Conservation (phyloP, 2,113 vertebrate genomes). For the Zapornia atra region DNA sequence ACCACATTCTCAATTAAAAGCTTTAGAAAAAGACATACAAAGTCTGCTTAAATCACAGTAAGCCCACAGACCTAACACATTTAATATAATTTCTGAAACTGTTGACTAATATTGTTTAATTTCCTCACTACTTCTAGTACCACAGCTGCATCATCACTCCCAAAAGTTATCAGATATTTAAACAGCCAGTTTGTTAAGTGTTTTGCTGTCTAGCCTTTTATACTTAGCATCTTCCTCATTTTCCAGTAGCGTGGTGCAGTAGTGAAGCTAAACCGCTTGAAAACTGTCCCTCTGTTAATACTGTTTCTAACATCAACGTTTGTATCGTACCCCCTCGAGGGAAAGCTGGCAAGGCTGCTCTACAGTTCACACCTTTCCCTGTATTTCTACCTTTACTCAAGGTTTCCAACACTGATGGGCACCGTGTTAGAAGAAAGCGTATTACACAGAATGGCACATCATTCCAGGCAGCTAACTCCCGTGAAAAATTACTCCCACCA, state of each 20-base stretch:
- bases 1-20: slow-evolving; percentile 62
- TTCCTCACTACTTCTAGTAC: slow-evolving; percentile 19
- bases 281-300: not conserved
- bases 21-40: slow-evolving; percentile 35
- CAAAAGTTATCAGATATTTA: slow-evolving; percentile 23
- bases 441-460: not conserved
- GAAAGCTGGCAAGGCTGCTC: not conserved
- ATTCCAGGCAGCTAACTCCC: not conserved
- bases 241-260: not conserved
- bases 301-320: not conserved
- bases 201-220: not conserved
- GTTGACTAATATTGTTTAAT: slow-evolving; percentile 61
- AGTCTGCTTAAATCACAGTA: slow-evolving; percentile 40
- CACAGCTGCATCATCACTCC: slow-evolving; percentile 49
- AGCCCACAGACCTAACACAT: slow-evolving; percentile 23
- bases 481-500: not conserved
- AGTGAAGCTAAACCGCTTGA: not conserved
- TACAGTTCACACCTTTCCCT: not conserved
- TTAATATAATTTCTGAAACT: slow-evolving; percentile 47
- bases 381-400: not conserved
- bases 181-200: not conserved
- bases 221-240: not conserved
- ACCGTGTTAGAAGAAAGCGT: not conserved
- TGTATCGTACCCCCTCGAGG: not conserved
- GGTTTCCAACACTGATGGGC: not conserved